A percentile compares a stretch with the other conserved stretches of the same genome.
Conservation (phyloP, 2,113 vertebrate species). For the Caranx ignobilis region DNA sequence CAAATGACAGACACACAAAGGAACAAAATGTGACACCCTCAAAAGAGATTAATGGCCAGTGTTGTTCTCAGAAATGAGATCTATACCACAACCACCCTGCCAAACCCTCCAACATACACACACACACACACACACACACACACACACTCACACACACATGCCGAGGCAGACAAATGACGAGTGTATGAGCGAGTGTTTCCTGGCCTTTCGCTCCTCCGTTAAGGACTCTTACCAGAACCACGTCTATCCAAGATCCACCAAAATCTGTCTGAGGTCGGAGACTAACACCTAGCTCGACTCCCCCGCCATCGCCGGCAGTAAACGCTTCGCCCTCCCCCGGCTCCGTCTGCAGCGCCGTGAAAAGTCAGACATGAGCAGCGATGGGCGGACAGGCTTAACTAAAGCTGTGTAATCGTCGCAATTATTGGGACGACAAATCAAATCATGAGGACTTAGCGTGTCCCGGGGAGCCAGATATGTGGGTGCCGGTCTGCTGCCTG, state of each 20-base stretch:
- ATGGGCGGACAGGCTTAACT: slow-evolving; percentile 54
- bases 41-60: slow-evolving; percentile 51
- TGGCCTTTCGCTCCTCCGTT: slow-evolving; percentile 52
- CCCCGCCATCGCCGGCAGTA: slow-evolving; percentile 44
- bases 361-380: slow-evolving; percentile 38
- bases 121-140: slow-evolving; percentile 23
- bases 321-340: slow-evolving; percentile 11
- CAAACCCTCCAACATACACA: slow-evolving; percentile 36
- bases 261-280: slow-evolving; percentile 62
- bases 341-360: slow-evolving; percentile 22
- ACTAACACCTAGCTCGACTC: slow-evolving; percentile 48
- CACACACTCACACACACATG: slow-evolving; percentile 44
- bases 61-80: slow-evolving; percentile 66
- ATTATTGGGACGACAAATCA: slow-evolving; percentile 62
- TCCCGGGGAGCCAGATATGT: slow-evolving; percentile 25
- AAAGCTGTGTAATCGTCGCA: slow-evolving; percentile 50
- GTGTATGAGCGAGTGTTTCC: slow-evolving; percentile 70
- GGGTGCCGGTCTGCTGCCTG: slow-evolving; percentile 11
- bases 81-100: slow-evolving; percentile 50
- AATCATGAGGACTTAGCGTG: slow-evolving; percentile 15
- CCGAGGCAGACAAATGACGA: slow-evolving; percentile 42
- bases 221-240: slow-evolving; percentile 60
- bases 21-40: slow-evolving; percentile 33
- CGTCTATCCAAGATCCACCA: slow-evolving; percentile 60
- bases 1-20: slow-evolving; percentile 7